These are phyloP conservation scores for Aproaerema taeniolella DNA, from an alignment of 2,888 invertebrate species.

Conservation along the genomic window DNA sequence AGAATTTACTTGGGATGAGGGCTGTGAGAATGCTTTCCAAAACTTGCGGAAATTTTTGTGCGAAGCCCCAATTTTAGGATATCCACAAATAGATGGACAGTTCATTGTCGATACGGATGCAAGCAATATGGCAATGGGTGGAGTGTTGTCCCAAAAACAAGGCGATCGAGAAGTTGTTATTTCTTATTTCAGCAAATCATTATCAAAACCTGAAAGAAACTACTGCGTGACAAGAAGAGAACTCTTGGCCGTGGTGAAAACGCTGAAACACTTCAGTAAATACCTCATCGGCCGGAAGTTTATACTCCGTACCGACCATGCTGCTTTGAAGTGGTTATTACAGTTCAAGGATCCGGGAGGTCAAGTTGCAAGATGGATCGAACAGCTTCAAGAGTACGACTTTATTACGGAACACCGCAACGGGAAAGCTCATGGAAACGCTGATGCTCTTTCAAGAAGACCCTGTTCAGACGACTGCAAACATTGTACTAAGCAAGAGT, in stretches of 20 bases:
- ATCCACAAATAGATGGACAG: not conserved
- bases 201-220: slow-evolving; percentile 12
- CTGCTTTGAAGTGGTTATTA: slow-evolving; percentile 5
- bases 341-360: slow-evolving; percentile 1
- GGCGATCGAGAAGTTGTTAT: slow-evolving; percentile 8
- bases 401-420: slow-evolving; percentile 2
- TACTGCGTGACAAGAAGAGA: slow-evolving; percentile 10
- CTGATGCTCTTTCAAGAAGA: slow-evolving; percentile 4
- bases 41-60: not conserved
- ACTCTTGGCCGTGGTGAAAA: slow-evolving; percentile 11
- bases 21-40: not conserved
- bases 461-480: slow-evolving; percentile 1
- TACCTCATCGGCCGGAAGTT: slow-evolving; percentile 8
- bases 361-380: not conserved
- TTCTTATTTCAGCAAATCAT: slow-evolving; percentile 8
- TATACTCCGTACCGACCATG: slow-evolving; percentile 9
- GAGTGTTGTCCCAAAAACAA: slow-evolving; percentile 10
- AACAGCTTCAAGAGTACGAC: slow-evolving; percentile 3
- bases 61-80: slow-evolving; percentile 4
- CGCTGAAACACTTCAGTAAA: slow-evolving; percentile 7
- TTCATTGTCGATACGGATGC: slow-evolving; percentile 15
- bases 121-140: slow-evolving; percentile 11
- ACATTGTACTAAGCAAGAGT: not conserved
- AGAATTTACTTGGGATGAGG: not conserved
- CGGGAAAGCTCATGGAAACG: not conserved